Conservation (phyloP, 2,888 invertebrate genomes). For the Crossocerus cetratus region DNA sequence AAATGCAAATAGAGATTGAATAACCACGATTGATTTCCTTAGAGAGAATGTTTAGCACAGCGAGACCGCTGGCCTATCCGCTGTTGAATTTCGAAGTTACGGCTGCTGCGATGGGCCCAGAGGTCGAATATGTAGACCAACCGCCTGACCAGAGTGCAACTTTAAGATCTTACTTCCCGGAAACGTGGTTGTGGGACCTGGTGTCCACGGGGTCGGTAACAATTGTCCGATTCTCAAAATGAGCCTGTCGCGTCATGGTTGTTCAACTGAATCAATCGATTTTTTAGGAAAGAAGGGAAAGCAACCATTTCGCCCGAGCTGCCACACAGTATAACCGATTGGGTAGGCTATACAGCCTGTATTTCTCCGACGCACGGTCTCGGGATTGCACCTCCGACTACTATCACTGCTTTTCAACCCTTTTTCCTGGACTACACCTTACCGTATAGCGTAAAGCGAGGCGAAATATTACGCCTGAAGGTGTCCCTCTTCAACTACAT, state of each 20-base stretch:
- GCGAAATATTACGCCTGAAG: constrained; percentile 82
- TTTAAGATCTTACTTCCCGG: constrained; percentile 78
- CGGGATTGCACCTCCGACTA: constrained; percentile 77
- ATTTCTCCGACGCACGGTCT: constrained; percentile 78
- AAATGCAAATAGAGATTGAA: neutral
- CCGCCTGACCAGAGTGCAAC: constrained; percentile 64
- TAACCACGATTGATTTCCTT: constrained; percentile 9
- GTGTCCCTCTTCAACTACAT: constrained; percentile 87
- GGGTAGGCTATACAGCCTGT: constrained; percentile 81
- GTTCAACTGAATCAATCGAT: too few relatives aligned
- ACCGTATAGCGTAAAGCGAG: constrained; percentile 83
- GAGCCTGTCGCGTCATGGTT: too few relatives aligned
- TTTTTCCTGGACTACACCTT: constrained; percentile 86
- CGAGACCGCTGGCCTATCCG: constrained; percentile 66
- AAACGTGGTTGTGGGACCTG: constrained; percentile 85
- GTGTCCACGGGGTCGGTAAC: constrained; percentile 75
- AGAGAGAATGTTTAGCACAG: constrained; percentile 63
- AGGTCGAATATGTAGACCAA: constrained; percentile 67
- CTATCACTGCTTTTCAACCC: constrained; percentile 82
- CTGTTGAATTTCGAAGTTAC: constrained; percentile 50
- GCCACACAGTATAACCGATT: constrained; percentile 82
- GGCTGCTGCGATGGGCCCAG: constrained; percentile 56
- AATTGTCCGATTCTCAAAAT: too few relatives aligned
- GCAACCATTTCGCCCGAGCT: constrained; percentile 74
- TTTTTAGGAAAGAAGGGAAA: constrained; percentile 72